These are phyloP conservation scores for Dinomys branickii DNA, from an alignment of 2,113 vertebrate species.

Conservation along the genomic window DNA sequence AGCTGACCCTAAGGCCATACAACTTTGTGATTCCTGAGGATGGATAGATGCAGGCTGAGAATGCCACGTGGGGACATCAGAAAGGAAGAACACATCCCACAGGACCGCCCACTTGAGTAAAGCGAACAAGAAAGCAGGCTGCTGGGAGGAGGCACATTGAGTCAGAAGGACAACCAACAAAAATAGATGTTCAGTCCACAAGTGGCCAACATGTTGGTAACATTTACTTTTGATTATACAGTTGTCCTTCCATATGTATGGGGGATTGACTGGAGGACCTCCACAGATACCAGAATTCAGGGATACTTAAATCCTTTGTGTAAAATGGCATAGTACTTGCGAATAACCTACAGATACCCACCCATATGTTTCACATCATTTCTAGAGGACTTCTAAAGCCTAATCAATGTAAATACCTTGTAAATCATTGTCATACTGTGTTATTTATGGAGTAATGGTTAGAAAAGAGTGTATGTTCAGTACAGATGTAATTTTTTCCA, in stretches of 20 bases:
- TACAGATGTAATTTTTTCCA: too few species aligned
- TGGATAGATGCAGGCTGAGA: not conserved
- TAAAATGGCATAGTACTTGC: not conserved
- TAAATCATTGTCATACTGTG: not conserved
- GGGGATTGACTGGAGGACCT: not conserved
- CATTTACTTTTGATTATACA: not conserved
- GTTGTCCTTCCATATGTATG: not conserved
- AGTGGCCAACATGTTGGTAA: not conserved
- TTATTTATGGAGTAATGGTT: not conserved
- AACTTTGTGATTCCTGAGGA: not conserved
- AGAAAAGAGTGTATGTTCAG: not conserved
- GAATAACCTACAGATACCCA: not conserved
- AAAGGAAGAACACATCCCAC: too few species aligned
- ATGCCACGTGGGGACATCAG: fast-evolving
- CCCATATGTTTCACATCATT: not conserved
- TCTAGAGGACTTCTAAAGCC: not conserved
- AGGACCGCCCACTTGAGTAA: not conserved
- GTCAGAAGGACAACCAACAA: not conserved
- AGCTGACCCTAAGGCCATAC: not conserved
- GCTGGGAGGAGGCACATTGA: not conserved
- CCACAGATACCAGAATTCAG: not conserved
- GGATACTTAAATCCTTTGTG: not conserved
- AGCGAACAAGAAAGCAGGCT: not conserved
- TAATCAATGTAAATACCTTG: not conserved
- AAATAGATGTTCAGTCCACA: not conserved